These are phyloP conservation scores for Propsilocerus akamusi DNA, from an alignment of 1,140 invertebrate genomes.

Conservation along the genomic window DNA sequence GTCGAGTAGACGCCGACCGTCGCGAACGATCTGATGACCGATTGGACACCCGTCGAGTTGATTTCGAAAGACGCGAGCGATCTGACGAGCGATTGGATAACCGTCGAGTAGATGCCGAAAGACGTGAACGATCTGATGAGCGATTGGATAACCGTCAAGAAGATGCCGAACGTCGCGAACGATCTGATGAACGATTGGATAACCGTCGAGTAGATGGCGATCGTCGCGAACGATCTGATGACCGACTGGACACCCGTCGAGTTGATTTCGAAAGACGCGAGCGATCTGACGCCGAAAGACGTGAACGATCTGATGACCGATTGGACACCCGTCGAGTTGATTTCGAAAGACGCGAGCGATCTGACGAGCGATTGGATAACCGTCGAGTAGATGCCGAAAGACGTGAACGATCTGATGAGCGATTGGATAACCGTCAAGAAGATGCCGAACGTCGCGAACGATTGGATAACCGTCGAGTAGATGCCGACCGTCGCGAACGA, in stretches of 20 bases:
- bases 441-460: not conserved
- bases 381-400: not conserved
- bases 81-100: not conserved
- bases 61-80: not conserved
- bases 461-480: not conserved
- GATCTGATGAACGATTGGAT: not conserved
- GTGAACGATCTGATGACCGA: too few species aligned
- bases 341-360: not conserved
- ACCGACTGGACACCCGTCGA: not conserved
- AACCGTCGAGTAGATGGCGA: not conserved
- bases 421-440: not conserved
- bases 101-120: not conserved
- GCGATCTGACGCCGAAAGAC: too few species aligned
- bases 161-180: not conserved
- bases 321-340: not conserved
- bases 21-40: not conserved
- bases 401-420: not conserved
- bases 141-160: not conserved
- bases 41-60: not conserved
- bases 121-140: not conserved
- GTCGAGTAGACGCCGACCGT: not conserved
- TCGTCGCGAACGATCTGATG: not conserved
- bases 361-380: not conserved
- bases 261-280: not conserved
- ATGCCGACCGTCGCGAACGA: not conserved